These are phyloP conservation scores for Cephus pulcher DNA, from an alignment of 2,888 invertebrate species.

Conservation along the genomic window DNA sequence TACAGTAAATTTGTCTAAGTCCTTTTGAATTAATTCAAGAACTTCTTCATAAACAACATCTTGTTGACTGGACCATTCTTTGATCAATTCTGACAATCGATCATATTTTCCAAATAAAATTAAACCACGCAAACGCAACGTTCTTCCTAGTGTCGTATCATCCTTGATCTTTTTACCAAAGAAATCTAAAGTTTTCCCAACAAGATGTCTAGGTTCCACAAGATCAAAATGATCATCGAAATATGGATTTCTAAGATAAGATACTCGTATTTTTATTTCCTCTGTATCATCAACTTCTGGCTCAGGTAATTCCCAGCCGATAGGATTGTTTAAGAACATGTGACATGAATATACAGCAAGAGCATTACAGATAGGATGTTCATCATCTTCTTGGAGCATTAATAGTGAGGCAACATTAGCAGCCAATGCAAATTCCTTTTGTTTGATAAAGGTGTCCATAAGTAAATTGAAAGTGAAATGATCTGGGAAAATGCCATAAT, in stretches of 20 bases:
- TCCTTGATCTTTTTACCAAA: conserved; percentile 70
- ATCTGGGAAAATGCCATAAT: conserved; percentile 94
- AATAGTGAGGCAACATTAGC: conserved; percentile 81
- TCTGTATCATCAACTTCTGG: conserved; percentile 65
- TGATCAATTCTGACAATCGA: conserved; percentile 60
- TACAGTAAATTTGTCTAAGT: conserved; percentile 52
- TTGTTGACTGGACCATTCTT: conserved; percentile 43
- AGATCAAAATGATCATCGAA: conserved; percentile 94
- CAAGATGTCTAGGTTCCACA: conserved; percentile 74
- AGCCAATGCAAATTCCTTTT: conserved; percentile 77
- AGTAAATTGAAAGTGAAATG: conserved; percentile 81
- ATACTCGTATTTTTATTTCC: conserved; percentile 80
- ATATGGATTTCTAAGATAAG: conserved; percentile 82
- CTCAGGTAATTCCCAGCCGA: conserved; percentile 68
- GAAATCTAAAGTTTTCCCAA: conserved; percentile 85
- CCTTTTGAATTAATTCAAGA: conserved; percentile 58
- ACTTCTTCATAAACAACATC: conserved; percentile 65
- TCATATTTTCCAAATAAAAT: conserved; percentile 77
- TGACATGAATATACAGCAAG: conserved; percentile 82
- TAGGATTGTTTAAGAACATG: conserved; percentile 73
- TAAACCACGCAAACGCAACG: conserved; percentile 76
- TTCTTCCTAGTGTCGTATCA: conserved; percentile 66
- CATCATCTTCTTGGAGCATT: conserved; percentile 91
- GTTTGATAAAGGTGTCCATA: conserved; percentile 81
- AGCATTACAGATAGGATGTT: conserved; percentile 76